Conservation (phyloP, 2,888 invertebrate species). For the Caenorhabditis parvicauda region DNA sequence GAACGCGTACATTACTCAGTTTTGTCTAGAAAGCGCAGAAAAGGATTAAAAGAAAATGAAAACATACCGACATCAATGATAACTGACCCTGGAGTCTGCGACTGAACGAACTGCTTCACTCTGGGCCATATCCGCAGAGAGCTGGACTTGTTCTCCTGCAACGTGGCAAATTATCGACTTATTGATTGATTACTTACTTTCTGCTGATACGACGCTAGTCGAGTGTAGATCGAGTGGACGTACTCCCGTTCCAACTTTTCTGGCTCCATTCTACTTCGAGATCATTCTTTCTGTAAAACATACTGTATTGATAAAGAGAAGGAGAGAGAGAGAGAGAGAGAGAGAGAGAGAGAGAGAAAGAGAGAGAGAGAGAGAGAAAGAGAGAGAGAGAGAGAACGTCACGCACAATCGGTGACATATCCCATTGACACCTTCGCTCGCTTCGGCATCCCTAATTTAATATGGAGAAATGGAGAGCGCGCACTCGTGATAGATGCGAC, state of each 20-base stretch:
- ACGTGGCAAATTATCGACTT: too few species aligned
- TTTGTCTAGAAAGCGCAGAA: too few species aligned
- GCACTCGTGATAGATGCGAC: too few species aligned
- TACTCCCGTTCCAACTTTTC: conserved; percentile 41
- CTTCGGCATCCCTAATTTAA: too few species aligned
- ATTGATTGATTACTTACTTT: conserved; percentile 17
- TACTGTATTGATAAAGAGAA: background rate
- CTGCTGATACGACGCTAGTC: conserved; percentile 45
- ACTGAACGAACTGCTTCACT: conserved; percentile 45
- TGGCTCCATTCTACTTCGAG: conserved; percentile 13
- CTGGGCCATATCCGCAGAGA: conserved; percentile 48
- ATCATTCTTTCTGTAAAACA: too few species aligned
- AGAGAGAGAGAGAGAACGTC: background rate
- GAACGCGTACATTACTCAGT: too few species aligned
- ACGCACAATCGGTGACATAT: conserved; percentile 1
- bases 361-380: background rate
- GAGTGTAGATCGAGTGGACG: conserved; percentile 50
- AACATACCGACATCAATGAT: conserved; percentile 46
- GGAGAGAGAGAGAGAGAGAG: background rate
- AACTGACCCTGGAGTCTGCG: conserved; percentile 31
- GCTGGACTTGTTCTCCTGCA: conserved; percentile 15
- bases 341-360: background rate
- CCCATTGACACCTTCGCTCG: too few species aligned
- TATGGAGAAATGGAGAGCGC: too few species aligned
- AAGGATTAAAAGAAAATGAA: background rate